These are phyloP conservation scores for Festucalex cinctus DNA, from an alignment of 2,113 vertebrate genomes.

Conservation along the genomic window DNA sequence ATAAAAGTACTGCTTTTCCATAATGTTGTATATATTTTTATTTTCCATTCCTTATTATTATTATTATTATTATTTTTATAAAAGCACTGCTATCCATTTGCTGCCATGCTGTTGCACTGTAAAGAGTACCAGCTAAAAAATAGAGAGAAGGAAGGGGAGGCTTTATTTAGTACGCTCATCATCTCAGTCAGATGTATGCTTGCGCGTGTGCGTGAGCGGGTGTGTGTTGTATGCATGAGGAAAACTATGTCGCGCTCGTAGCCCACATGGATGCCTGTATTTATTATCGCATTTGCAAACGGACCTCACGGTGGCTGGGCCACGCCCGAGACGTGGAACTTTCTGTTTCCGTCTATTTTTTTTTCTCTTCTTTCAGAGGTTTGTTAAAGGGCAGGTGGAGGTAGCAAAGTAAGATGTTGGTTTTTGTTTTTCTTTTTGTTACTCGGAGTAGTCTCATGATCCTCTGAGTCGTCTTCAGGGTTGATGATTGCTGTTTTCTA, in stretches of 20 bases:
- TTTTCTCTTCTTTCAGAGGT: slow-evolving; percentile 43
- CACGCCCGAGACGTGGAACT: slow-evolving; percentile 59
- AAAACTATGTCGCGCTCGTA: slow-evolving; percentile 54
- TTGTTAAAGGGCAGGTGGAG: slow-evolving; percentile 56
- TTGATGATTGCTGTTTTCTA: slow-evolving; percentile 58
- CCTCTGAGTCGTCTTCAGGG: slow-evolving; percentile 59
- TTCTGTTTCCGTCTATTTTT: slow-evolving; percentile 54
- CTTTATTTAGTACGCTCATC: slow-evolving; percentile 57
- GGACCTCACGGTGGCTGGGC: slow-evolving; percentile 74
- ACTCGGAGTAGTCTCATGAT: slow-evolving; percentile 46
- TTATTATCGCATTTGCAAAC: slow-evolving; percentile 70
- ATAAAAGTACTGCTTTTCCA: slow-evolving; percentile 66
- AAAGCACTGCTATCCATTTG: slow-evolving; percentile 74
- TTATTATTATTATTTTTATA: slow-evolving; percentile 38
- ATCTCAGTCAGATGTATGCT: slow-evolving; percentile 57
- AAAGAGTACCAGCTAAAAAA: slow-evolving; percentile 61
- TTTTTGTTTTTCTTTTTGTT: slow-evolving; percentile 26
- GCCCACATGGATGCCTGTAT: slow-evolving; percentile 68
- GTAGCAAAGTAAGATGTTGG: slow-evolving; percentile 27
- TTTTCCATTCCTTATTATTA: slow-evolving; percentile 56
- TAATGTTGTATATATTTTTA: slow-evolving; percentile 67
- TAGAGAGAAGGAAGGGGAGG: slow-evolving; percentile 48
- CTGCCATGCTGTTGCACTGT: slow-evolving; percentile 73
- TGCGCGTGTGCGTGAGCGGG: slow-evolving; percentile 44
- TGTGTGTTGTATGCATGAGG: slow-evolving; percentile 50